phyloP scores from a whole-genome alignment of 2,113 vertebrate species.

The Amblyornis subalaris region DNA sequence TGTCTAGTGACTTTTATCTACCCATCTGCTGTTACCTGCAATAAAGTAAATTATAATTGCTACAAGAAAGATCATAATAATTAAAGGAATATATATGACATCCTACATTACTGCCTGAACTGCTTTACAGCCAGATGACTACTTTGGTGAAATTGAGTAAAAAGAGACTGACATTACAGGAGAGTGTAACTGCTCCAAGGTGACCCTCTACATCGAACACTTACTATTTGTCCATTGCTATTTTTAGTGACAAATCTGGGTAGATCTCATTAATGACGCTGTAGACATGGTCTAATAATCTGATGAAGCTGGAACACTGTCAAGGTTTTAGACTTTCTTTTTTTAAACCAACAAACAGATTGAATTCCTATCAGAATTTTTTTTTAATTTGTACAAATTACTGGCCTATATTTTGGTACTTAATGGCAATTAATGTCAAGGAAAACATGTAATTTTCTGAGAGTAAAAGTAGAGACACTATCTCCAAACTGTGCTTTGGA shows the following conservation, averaged over 20 bases:
- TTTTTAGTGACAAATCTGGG: constrained; percentile 51
- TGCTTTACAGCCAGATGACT: constrained; percentile 55
- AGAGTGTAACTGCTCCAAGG: constrained; percentile 11
- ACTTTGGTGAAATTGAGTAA: constrained; percentile 22
- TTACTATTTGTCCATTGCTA: constrained; percentile 13
- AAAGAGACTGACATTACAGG: constrained; percentile 37
- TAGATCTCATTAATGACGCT: constrained; percentile 22
- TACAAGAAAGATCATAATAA: constrained; percentile 61
- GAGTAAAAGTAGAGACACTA: background rate
- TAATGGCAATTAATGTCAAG: background rate
- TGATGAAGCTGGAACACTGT: constrained; percentile 28
- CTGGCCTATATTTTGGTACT: background rate
- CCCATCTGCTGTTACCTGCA: constrained; percentile 53
- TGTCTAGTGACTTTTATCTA: constrained; percentile 60
- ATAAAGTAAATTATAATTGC: constrained; percentile 70
- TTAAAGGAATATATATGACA: constrained; percentile 66
- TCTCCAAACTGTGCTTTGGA: background rate
- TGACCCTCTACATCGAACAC: background rate
- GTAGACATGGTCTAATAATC: constrained; percentile 17
- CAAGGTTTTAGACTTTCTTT: background rate
- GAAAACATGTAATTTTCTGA: background rate
- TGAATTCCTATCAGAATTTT: background rate
- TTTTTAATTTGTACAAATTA: background rate
- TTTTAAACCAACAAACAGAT: background rate
- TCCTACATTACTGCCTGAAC: constrained; percentile 47